A percentile compares a stretch with the other conserved stretches of the same genome.
These are phyloP conservation scores for Sialis fuliginosa DNA, from an alignment of 2,888 invertebrate genomes.

Conservation along the genomic window DNA sequence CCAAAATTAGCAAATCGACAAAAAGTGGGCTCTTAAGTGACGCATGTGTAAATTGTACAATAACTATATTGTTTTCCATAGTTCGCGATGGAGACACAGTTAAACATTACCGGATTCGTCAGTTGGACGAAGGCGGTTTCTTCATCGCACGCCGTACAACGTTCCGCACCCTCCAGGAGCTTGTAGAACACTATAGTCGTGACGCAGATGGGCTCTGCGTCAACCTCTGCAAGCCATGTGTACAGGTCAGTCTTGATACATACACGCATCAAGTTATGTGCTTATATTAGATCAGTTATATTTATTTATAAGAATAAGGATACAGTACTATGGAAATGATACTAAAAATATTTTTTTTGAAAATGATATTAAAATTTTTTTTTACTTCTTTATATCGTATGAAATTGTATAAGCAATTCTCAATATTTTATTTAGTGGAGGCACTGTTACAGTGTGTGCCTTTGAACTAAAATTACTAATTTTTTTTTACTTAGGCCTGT, in stretches of 20 bases:
- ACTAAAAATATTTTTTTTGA: neutral
- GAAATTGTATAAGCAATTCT: no score
- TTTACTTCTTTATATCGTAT: neutral
- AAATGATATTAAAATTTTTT: neutral
- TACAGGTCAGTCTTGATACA: constrained; percentile 54
- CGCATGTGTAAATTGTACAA: no score
- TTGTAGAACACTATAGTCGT: constrained; percentile 94
- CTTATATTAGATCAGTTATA: no score
- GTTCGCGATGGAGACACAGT: constrained; percentile 98
- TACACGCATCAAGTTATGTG: no score
- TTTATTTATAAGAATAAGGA: no score
- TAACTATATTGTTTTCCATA: constrained; percentile 25
- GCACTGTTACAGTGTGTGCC: no score
- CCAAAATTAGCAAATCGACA: no score
- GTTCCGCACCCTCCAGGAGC: constrained; percentile 90
- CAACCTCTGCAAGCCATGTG: constrained; percentile 85
- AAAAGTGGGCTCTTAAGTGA: no score
- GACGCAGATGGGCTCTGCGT: constrained; percentile 98
- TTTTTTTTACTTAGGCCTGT: no score
- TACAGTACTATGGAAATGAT: neutral
- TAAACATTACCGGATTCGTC: constrained; percentile 97
- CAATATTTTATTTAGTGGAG: no score
- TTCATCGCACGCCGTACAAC: constrained; percentile 97
- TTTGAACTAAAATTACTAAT: no score
- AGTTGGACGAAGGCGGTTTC: constrained; percentile 96